Base-by-base conservation (phyloP, 2,888 invertebrate species). In the Kryphioiulus occultus region DNA sequence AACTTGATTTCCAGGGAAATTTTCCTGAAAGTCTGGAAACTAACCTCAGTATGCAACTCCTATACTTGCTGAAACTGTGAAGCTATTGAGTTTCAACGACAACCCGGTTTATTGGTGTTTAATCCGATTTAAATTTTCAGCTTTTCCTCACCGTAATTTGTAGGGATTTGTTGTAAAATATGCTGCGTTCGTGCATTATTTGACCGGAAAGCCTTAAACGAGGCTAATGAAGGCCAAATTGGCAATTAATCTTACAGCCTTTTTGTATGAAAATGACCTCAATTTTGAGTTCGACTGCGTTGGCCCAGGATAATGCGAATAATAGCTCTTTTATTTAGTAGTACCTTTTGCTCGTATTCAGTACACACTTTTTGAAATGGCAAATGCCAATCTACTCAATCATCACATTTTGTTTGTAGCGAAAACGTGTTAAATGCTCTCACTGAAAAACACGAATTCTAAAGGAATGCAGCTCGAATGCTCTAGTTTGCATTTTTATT, bases 161-260 rank as follows among this genome's bases (percentile, higher is more conserved):
- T 59, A 59, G 47, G 4, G 17, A 22, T 59, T n/a, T 59, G 7
- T 4, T 22, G 59, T 9, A 22, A 59, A 22, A 12, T 22, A 59
- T 59, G 22, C 59, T 59, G 22, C 10, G 59, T 17, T 59, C 59
- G 12, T 59, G 59, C 59, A 59, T 59, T 59, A 22, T 22, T 3
- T 47, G 4, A 15, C 15, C 47, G 47, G 0, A 22, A 22, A 22
- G n/a, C n/a, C 59, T 22, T 22, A 59, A 59, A 59, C 17, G 59
- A 59, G 59, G 59, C 59, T 59, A 59, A 59, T 59, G 59, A 59
- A 59, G 59, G 59, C n/a, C 59, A 59, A 59, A 59, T 59, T 59
- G 10, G 59, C 59, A 59, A 59, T 59, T 59, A 59, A 59, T 59
- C 59, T 5, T 59, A 22, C 59, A 59, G 22, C 39, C 9, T 59